phyloP scores from a whole-genome alignment of 2,797 vertebrate genomes.

The Echiichthys vipera region DNA sequence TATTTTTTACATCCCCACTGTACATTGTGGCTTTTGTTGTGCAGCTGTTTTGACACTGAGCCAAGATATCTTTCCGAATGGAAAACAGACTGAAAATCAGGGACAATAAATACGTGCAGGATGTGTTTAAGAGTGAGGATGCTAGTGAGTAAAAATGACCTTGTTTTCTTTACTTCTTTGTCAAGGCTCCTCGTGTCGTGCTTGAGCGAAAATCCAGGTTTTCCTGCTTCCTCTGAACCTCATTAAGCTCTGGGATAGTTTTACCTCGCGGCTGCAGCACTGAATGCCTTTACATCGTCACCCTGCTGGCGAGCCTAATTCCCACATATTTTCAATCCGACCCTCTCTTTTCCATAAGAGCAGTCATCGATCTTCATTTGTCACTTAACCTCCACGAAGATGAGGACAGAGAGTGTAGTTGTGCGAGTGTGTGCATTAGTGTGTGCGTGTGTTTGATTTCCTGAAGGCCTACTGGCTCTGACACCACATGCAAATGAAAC shows the following conservation, averaged over 20 bases:
- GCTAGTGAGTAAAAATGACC: constrained; percentile 42
- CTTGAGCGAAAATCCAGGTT: constrained; percentile 78
- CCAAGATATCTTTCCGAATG: constrained; percentile 54
- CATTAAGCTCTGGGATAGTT: constrained; percentile 78
- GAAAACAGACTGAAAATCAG: constrained; percentile 48
- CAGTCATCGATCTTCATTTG: constrained; percentile 87
- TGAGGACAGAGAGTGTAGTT: constrained; percentile 71
- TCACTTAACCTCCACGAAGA: constrained; percentile 84
- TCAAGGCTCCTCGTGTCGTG: constrained; percentile 57
- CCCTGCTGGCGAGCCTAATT: constrained; percentile 71
- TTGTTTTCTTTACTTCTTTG: constrained; percentile 66
- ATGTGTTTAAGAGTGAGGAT: constrained; percentile 54
- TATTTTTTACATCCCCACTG: constrained; percentile 49
- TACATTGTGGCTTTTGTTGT: constrained; percentile 64
- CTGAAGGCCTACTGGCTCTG: constrained; percentile 77
- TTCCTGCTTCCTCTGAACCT: constrained; percentile 81
- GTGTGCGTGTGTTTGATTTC: constrained; percentile 81
- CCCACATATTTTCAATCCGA: constrained; percentile 81
- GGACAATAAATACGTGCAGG: constrained; percentile 52
- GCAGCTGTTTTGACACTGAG: constrained; percentile 58
- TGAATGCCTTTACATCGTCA: constrained; percentile 74
- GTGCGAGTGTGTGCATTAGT: constrained; percentile 64
- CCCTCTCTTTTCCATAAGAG: constrained; percentile 83
- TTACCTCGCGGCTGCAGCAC: constrained; percentile 64
- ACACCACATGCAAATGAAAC: constrained; percentile 84